phyloP scores from a whole-genome alignment of 2,797 vertebrate species.

The Buceros bicornis region DNA sequence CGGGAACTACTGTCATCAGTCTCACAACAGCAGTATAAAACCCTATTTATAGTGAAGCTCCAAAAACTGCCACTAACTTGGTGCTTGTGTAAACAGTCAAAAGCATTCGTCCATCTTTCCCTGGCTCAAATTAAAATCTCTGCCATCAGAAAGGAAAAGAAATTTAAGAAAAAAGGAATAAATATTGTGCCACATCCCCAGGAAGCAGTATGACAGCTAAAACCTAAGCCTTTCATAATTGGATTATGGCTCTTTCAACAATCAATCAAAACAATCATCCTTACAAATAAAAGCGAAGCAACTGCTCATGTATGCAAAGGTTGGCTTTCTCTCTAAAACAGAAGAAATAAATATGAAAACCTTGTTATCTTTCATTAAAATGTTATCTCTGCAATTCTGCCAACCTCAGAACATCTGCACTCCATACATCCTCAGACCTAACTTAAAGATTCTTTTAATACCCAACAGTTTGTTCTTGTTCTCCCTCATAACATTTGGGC shows the following conservation, averaged over 20 bases:
- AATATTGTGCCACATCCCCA: background rate
- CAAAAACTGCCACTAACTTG: background rate
- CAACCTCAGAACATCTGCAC: slow-evolving; percentile 49
- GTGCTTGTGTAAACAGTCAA: background rate
- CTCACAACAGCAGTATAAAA: background rate
- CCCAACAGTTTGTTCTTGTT: slow-evolving; percentile 43
- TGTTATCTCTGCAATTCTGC: slow-evolving; percentile 1
- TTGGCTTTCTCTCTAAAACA: background rate
- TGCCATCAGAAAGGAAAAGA: background rate
- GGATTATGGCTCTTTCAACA: slow-evolving; percentile 6
- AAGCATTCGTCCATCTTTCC: background rate
- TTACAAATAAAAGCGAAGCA: background rate
- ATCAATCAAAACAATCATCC: slow-evolving; percentile 8
- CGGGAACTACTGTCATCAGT: background rate
- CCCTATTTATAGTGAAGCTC: background rate
- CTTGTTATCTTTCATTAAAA: slow-evolving; percentile 16
- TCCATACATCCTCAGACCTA: slow-evolving; percentile 9
- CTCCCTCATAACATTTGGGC: slow-evolving; percentile 29
- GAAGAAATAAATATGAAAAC: slow-evolving; percentile 10
- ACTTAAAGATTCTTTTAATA: slow-evolving; percentile 46
- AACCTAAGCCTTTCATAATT: background rate
- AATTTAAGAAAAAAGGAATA: background rate
- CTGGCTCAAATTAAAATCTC: background rate
- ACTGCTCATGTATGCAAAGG: background rate
- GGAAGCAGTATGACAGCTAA: background rate